Base-by-base conservation (phyloP, 2,888 invertebrate genomes). In the Shargacucullia verbasci region DNA sequence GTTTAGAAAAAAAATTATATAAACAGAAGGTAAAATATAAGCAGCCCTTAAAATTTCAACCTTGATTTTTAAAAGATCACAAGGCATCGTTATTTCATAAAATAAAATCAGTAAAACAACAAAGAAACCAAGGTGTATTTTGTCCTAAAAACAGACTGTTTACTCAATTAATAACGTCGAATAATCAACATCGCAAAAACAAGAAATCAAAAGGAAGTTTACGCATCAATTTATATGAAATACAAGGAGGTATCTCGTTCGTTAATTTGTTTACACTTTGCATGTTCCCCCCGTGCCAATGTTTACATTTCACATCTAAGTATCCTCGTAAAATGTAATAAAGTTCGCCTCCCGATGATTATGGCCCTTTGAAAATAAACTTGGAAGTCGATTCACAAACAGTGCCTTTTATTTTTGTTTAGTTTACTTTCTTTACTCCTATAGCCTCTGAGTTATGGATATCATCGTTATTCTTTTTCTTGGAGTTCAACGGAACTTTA, bases 311-410 rank as follows among this genome's bases (percentile, higher is more conserved):
- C 79, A 80, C 83, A 73, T 85, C 83, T 84, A 81, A 84, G 78
- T 81, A 83, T 84, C 76, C 75, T 84, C 84, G 80, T 81, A 74
- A 78, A 82, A 79, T 76, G 82, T 84, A 84, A 87, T 92, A 91
- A 92, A 91, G 79, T 88, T 88, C 82, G 83, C 83, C 82, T 86
- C 81, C 70, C 86, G 76, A 90, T 91, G 85, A 92, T 91, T 89
- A 90, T 88, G 84, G 85, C 84, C 86, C 86, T 88, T 87, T 88
- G 84, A 89, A 89, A 89, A 90, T 89, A 90, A 90, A 91, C 89
- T 89, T 81, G 76, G 82, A 79, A 82, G 84, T 83, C 82, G 79
- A 85, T 86, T 85, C 84, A 82, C 84, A 84, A 87, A 85, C 84
- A 82, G 74, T 64, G 82, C 56, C 82, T 85, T 84, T 83, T 89